Percentiles rank a stretch among this genome's conserved stretches.
These are phyloP conservation scores for Eucriotettix oculatus DNA, from an alignment of 2,888 invertebrate genomes.

Conservation along the genomic window DNA sequence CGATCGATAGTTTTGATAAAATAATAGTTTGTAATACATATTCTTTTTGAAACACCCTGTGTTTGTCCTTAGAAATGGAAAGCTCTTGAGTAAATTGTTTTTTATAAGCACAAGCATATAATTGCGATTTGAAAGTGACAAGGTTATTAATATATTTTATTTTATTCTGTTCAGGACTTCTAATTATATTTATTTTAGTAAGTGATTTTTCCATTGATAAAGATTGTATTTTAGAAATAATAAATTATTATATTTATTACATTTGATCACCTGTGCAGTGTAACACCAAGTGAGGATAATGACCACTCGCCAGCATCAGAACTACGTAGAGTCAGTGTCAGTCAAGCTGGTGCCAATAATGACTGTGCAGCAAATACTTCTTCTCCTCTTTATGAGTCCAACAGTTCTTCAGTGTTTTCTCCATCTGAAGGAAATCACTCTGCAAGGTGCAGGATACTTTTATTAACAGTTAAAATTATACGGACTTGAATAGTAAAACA, in stretches of 20 bases:
- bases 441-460: not conserved
- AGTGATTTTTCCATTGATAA: not conserved
- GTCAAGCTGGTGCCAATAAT: conserved; percentile 19
- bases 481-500: no score
- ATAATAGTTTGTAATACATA: no score
- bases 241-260: not conserved
- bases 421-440: conserved; percentile 9
- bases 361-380: conserved; percentile 14
- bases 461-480: no score
- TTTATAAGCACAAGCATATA: no score
- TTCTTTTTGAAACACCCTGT: no score
- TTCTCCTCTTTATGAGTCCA: conserved; percentile 6
- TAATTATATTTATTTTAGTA: not conserved
- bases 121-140: no score
- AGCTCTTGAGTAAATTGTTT: no score
- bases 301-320: conserved; percentile 22
- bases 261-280: conserved; percentile 16
- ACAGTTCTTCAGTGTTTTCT: conserved; percentile 8
- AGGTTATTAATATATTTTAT: not conserved
- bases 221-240: not conserved
- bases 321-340: conserved; percentile 26
- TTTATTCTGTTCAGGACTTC: not conserved
- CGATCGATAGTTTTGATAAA: no score
- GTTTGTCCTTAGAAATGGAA: no score
- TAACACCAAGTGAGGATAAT: conserved; percentile 26